phyloP scores from a whole-genome alignment of 2,113 vertebrate species.

The Coptodon bakossiorum region DNA sequence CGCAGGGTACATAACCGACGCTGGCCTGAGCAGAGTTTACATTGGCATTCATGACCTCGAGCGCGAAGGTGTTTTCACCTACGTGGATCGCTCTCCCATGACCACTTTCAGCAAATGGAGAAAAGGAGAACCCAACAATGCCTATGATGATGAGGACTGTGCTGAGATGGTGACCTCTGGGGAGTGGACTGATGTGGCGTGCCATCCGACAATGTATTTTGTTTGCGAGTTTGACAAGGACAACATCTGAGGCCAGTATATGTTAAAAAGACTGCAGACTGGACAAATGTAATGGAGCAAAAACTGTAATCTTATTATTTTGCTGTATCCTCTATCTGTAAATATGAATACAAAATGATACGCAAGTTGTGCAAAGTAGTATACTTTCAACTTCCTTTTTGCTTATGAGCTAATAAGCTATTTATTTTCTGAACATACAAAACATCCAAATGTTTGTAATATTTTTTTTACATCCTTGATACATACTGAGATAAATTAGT shows the following conservation, averaged over 20 bases:
- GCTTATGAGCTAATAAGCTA: background rate
- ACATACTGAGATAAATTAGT: background rate
- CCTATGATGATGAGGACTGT: constrained; percentile 93
- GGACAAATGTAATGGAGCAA: background rate
- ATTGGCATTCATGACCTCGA: constrained; percentile 93
- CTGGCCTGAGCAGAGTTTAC: constrained; percentile 86
- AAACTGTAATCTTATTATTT: background rate
- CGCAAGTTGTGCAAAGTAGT: background rate
- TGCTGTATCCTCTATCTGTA: background rate
- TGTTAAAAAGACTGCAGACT: background rate
- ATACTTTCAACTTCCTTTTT: background rate
- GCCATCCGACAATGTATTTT: constrained; percentile 92
- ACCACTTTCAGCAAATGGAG: constrained; percentile 95
- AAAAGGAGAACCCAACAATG: constrained; percentile 91
- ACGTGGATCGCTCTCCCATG: constrained; percentile 87
- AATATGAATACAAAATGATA: constrained; percentile 14
- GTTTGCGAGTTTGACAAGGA: constrained; percentile 97
- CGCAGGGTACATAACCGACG: constrained; percentile 84
- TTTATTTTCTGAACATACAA: constrained; percentile 20
- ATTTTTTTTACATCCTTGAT: background rate
- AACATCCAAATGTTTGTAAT: background rate
- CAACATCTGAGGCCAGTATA: constrained; percentile 65
- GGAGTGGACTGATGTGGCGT: constrained; percentile 96
- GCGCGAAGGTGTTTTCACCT: constrained; percentile 85
- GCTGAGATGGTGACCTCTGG: constrained; percentile 90